Conservation (phyloP, 2,797 vertebrate genomes). For the Simalia tracyae region DNA sequence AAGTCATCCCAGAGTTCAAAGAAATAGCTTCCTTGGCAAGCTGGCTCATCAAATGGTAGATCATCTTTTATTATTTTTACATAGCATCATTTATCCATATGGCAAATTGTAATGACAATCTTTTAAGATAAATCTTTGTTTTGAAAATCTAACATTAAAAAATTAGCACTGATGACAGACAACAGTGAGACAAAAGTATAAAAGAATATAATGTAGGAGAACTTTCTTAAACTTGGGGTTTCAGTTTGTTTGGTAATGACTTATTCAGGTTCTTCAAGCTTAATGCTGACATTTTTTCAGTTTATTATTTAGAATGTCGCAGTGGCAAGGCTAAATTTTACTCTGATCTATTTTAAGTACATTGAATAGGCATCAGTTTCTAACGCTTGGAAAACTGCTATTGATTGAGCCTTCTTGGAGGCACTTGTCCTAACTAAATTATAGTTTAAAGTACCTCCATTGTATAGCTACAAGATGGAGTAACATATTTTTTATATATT, state of each 20-base stretch:
- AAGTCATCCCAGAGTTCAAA: neutral
- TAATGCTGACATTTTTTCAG: neutral
- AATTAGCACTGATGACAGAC: neutral
- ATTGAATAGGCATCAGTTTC: conserved; percentile 25
- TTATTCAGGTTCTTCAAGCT: conserved; percentile 31
- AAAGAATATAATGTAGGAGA: neutral
- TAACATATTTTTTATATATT: conserved; percentile 39
- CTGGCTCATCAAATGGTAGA: neutral
- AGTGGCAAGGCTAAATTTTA: conserved; percentile 20
- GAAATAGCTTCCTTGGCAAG: neutral
- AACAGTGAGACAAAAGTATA: neutral
- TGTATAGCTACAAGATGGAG: conserved; percentile 52
- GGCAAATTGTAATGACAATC: neutral
- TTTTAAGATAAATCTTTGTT: neutral
- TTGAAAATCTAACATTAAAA: neutral
- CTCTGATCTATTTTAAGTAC: neutral
- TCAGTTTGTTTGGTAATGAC: conserved; percentile 7
- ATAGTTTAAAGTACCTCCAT: conserved; percentile 43
- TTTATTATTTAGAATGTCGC: conserved; percentile 49
- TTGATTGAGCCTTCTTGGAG: conserved; percentile 56
- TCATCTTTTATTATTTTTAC: neutral
- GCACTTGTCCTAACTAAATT: conserved; percentile 46
- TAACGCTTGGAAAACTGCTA: conserved; percentile 36
- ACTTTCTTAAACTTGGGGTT: too few species aligned
- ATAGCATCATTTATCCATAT: neutral